Base-by-base conservation (phyloP, 2,113 vertebrate species). In the Psettodes erumei region DNA sequence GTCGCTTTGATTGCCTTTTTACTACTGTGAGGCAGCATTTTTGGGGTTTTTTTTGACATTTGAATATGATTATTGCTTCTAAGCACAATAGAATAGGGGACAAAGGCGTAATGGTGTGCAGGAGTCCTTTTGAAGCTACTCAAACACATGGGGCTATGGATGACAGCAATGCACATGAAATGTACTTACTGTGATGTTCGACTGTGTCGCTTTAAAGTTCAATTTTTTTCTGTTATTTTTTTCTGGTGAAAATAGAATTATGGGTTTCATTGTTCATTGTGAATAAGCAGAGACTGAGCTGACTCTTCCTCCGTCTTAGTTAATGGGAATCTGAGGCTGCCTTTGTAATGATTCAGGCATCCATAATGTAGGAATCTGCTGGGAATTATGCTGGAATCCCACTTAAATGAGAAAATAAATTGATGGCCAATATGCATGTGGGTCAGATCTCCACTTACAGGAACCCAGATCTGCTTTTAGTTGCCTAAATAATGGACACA, bases 401-500 rank as follows among this genome's bases (percentile, higher is more conserved):
- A 80, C 77, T 87, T 89, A 86, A 92, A 93, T 91, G 86, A 91
- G 85, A 89, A 93, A 92, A 93, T 90, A 90, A 90, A 92, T 93
- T 93, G 91, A 88, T 81, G 81, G 75, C 79, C 65, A 83, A 68
- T 88, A 89, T 88, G 76, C 87, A 93, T 92, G 79, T 92, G 91
- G 92, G 90, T 91, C 90, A 89, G 59, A 76, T 79, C 72, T 89
- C 78, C 78, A 79, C 88, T 85, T 87, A 62, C 7, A 61, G 75
- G 63, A 75, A 81, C 81, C 73, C 66, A 72, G 87, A 86, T 86
- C 85, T 88, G 85, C 83, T 83, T 87, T 87, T 75, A 74, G 75
- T 83, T 75, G 68, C 38, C 72, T 69, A 82, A 83, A 82, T 71
- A 70, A 74, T 66, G 45, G 59, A 76, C 58, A 51, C 16, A 2